A percentile compares a stretch with the other conserved stretches of the same genome.
These are phyloP conservation scores for Campopleginae sp. DNA, from an alignment of 2,888 invertebrate species.

Conservation along the genomic window DNA sequence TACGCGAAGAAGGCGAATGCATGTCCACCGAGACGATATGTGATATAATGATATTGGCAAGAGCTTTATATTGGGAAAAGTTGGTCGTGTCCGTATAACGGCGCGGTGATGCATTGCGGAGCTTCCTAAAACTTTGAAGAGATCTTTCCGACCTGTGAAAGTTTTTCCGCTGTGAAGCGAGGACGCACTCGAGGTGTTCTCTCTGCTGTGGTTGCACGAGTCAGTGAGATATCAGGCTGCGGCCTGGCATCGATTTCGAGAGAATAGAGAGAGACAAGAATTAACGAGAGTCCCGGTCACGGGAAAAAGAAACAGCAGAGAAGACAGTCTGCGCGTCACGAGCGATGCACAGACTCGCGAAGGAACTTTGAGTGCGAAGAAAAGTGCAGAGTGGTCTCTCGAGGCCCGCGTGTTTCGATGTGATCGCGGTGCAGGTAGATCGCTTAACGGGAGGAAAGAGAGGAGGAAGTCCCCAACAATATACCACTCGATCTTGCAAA, in stretches of 20 bases:
- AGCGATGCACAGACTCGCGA: background rate
- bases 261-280: conserved; percentile 40
- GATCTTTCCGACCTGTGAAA: conserved; percentile 57
- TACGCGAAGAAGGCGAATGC: conserved; percentile 21
- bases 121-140: conserved; percentile 62
- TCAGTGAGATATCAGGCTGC: conserved; percentile 14
- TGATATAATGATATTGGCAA: conserved; percentile 62
- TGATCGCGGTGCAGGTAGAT: conserved; percentile 74
- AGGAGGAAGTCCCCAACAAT: conserved; percentile 68
- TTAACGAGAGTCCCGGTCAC: background rate
- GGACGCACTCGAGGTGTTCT: conserved; percentile 9
- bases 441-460: conserved; percentile 71
- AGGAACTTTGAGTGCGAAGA: conserved; percentile 51
- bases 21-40: conserved; percentile 40
- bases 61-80: conserved; percentile 42
- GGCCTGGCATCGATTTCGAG: conserved; percentile 43
- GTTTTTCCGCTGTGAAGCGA: conserved; percentile 38
- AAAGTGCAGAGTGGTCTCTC: conserved; percentile 54
- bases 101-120: conserved; percentile 35
- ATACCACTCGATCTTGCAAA: conserved; percentile 71
- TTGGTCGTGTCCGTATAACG: conserved; percentile 44
- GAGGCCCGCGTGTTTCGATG: conserved; percentile 73
- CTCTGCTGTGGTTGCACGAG: conserved; percentile 15
- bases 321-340: background rate
- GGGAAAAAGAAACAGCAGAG: conserved; percentile 1